Evolutionary conservation across 2,797 vertebrate species (phyloP).

Genomic region (Vultur gryphus): DNA sequence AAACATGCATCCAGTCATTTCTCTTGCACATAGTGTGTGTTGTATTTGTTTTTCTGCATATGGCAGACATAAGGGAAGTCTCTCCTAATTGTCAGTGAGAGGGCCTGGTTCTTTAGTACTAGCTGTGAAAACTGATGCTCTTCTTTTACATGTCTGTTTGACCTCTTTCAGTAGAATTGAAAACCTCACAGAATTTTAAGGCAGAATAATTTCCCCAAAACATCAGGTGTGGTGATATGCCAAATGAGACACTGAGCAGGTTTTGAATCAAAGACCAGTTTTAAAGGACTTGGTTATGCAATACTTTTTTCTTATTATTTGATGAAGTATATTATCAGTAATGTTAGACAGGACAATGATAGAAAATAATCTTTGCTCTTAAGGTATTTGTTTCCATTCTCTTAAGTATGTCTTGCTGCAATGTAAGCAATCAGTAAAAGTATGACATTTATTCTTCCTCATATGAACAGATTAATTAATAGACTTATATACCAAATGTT

Average conservation of each 20-base stretch:
- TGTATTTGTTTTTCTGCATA: neutral
- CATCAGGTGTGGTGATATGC: neutral
- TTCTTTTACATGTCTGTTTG: neutral
- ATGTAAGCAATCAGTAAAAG: neutral
- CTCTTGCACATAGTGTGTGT: rapidly evolving
- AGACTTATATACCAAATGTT: neutral
- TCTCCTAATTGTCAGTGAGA: neutral
- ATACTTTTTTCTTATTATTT: neutral
- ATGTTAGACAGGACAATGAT: neutral
- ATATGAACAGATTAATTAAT: neutral
- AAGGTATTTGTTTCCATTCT: neutral
- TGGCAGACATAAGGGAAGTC: neutral
- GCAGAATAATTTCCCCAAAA: neutral
- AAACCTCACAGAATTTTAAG: neutral
- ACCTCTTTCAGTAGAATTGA: neutral
- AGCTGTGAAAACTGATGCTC: neutral
- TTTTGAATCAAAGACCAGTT: neutral
- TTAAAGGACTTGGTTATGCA: neutral
- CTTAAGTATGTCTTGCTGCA: neutral
- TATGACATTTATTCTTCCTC: neutral
- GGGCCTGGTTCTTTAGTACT: neutral
- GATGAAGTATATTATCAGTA: neutral
- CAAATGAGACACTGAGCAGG: neutral
- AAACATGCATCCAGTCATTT: neutral
- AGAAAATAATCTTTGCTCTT: neutral